Conservation (phyloP, 2,113 vertebrate genomes). For the Danionella cerebrum region DNA sequence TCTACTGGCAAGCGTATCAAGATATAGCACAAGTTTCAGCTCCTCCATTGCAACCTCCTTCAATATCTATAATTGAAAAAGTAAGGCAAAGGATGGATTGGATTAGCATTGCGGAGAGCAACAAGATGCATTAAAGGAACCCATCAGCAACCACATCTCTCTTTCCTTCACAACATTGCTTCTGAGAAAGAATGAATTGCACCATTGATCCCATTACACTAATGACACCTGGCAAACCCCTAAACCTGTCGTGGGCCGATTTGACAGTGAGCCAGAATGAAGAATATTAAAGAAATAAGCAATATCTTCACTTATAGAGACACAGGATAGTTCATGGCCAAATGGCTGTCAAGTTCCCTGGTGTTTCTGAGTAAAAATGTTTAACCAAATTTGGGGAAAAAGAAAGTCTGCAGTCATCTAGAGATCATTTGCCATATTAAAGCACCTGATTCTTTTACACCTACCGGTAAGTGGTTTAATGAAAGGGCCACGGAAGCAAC, state of each 20-base stretch:
- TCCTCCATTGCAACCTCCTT: constrained; percentile 5
- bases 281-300: constrained; percentile 16
- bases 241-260: background rate
- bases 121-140: background rate
- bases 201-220: constrained; percentile 27
- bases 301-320: background rate
- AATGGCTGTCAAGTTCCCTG: background rate
- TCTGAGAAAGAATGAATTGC: background rate
- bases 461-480: no score
- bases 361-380: no score
- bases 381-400: no score
- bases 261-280: constrained; percentile 12
- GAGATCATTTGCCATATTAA: no score
- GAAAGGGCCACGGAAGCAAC: no score
- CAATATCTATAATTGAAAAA: constrained; percentile 25
- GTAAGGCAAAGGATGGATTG: background rate
- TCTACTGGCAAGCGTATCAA: background rate
- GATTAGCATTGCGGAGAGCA: constrained; percentile 22
- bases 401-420: no score
- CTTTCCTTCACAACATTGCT: background rate
- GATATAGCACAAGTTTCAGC: background rate
- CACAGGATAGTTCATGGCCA: background rate
- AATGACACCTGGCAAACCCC: constrained; percentile 8
- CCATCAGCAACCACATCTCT: constrained; percentile 13
- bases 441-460: no score